A percentile compares a stretch with the other conserved stretches of the same genome.
Evolutionary conservation across 1,140 invertebrate genomes (phyloP).

Genomic region (Nasonia giraulti): DNA sequence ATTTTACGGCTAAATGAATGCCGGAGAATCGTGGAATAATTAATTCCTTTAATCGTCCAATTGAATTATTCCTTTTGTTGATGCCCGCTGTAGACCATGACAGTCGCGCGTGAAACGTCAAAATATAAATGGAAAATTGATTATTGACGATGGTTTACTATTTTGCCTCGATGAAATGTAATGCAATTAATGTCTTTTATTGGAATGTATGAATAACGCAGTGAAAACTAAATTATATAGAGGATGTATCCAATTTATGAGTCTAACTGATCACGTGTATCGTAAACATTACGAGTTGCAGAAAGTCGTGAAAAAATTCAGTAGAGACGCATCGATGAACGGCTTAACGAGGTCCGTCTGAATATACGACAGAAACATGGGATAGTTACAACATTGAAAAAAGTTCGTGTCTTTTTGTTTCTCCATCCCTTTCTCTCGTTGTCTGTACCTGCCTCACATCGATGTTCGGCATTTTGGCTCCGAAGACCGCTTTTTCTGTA

Average conservation of each 20-base stretch:
- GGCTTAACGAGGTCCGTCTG: background rate
- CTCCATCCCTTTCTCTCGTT: no score
- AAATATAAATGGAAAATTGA: conserved; percentile 32
- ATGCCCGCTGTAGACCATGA: background rate
- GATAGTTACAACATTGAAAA: background rate
- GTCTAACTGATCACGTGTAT: no score
- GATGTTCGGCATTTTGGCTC: background rate
- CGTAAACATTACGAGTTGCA: no score
- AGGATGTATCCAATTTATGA: no score
- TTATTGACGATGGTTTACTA: conserved; percentile 3
- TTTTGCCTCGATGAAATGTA: background rate
- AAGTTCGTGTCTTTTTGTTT: background rate
- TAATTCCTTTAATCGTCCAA: conserved; percentile 57
- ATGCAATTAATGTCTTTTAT: background rate
- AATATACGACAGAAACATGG: background rate
- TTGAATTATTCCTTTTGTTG: conserved; percentile 56
- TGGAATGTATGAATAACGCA: background rate
- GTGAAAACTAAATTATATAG: background rate
- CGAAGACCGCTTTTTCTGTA: background rate
- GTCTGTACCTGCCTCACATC: background rate
- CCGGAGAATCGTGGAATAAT: conserved; percentile 54
- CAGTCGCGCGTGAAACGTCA: background rate
- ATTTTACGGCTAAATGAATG: conserved; percentile 57
- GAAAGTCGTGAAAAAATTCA: no score
- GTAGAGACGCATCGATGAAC: background rate